These are phyloP conservation scores for Metalampra italica DNA, from an alignment of 2,888 invertebrate genomes.

Conservation along the genomic window DNA sequence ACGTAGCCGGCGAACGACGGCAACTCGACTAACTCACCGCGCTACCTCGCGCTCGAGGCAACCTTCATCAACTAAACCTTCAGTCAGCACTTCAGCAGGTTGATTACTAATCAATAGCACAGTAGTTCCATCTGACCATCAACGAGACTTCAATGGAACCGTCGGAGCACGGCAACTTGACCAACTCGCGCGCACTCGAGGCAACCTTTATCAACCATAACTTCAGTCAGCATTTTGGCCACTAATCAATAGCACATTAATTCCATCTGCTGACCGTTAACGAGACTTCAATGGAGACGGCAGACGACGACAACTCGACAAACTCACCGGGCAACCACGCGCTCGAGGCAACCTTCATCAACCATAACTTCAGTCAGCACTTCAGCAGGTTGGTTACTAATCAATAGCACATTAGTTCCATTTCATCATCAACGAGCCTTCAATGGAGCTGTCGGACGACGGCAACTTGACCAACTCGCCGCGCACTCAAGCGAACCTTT, in stretches of 20 bases:
- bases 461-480: conserved; percentile 97
- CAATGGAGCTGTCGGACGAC: conserved; percentile 97
- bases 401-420: no score
- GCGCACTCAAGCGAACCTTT: conserved; percentile 97
- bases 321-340: conserved; percentile 98
- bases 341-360: conserved; percentile 98
- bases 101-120: no score
- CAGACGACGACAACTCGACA: conserved; percentile 95
- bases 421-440: conserved; percentile 99
- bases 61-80: conserved; percentile 99
- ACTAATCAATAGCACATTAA: no score
- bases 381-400: conserved; percentile 83
- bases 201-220: conserved; percentile 99
- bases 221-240: conserved; percentile 99
- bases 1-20: conserved; percentile 98
- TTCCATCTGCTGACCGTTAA: conserved; percentile 98
- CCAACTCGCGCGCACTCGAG: conserved; percentile 97
- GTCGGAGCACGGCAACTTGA: conserved; percentile 94
- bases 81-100: conserved; percentile 99
- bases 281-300: conserved; percentile 98
- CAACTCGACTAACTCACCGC: conserved; percentile 95
- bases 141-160: conserved; percentile 99
- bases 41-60: conserved; percentile 97
- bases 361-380: conserved; percentile 99
- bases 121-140: no score